Evolutionary conservation across 1,140 invertebrate species (phyloP), one percentile per base, ranked within the genome.

Genomic region (Mactra quadrangularis): DNA sequence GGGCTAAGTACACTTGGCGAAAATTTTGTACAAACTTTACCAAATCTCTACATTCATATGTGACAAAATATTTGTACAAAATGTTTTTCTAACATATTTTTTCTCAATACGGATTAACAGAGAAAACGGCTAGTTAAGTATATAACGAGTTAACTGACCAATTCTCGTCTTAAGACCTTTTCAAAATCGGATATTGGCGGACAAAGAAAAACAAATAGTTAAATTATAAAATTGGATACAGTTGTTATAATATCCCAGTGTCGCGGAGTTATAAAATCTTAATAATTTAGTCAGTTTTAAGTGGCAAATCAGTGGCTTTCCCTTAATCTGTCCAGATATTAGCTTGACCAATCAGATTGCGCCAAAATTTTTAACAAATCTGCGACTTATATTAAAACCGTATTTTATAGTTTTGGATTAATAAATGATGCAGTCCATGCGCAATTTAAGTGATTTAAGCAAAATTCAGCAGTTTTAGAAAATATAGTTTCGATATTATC

Each of bases 131-230:
- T 33, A 22, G 27, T 33, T 81, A 81, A 81, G 60, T 25, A 35
- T 33, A 27, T 81, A 81, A 81, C 77, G 77, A 81, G 77, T 70
- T 81, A 81, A 81, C 77, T 52, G 66, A 33, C 31, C 17, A 47
- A 31, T 47, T 47, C 59, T 29, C 25, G 25, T 22, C n/a, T 47
- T 76, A 45, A 62, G 38, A 60, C 60, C 74, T 59, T 74, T 72
- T 59, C 41, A 76, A 38, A 76, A 62, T 76, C 74, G 74, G 74
- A 76, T 76, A 76, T 76, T 76, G 74, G 57, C 31, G n/a, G 29
- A 76, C 74, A 76, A 76, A 76, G 57, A 53, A 27, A 2, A 11
- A 45, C 17, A 33, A 76, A 76, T 64, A 64, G 29, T 17, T 31
- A 64, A 64, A 31, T 33, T 33, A 33, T 25, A 38, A 13, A 13